Evolutionary conservation across 2,888 invertebrate genomes (phyloP).

Genomic region (Sarcophaga subvicina): DNA sequence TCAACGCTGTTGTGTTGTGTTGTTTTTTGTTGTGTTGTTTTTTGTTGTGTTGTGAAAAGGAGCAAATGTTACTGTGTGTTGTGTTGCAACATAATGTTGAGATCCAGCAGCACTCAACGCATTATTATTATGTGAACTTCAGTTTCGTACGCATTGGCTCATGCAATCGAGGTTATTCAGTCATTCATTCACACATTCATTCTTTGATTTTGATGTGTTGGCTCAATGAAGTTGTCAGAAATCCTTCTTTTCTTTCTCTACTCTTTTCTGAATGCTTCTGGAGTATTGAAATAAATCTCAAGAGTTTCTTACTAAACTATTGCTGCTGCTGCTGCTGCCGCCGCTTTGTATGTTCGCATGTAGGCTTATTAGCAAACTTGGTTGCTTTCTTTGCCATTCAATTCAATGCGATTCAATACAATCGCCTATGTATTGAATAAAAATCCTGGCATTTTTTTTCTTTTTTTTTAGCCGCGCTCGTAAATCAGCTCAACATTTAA

Average conservation of each 20-base stretch:
- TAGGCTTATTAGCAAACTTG: slow-evolving; percentile 57
- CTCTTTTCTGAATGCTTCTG: not conserved
- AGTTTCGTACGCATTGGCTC: not conserved
- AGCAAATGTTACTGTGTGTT: slow-evolving; percentile 47
- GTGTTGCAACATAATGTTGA: slow-evolving; percentile 20
- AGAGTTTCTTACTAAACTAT: not conserved
- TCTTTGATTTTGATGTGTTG: slow-evolving; percentile 37
- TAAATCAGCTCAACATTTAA: slow-evolving; percentile 33
- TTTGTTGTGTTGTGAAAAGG: slow-evolving; percentile 12
- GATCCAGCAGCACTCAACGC: slow-evolving; percentile 14
- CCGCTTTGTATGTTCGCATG: not conserved
- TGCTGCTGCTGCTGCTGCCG: too few relatives aligned
- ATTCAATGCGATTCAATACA: slow-evolving; percentile 36
- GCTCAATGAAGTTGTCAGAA: slow-evolving; percentile 67
- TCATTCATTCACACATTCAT: slow-evolving; percentile 10
- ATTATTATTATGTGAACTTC: not conserved
- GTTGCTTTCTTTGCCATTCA: slow-evolving; percentile 26
- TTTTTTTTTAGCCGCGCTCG: not conserved
- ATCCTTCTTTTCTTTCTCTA: slow-evolving; percentile 45
- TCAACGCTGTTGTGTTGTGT: slow-evolving; percentile 22
- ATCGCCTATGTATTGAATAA: slow-evolving; percentile 37
- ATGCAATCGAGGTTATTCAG: slow-evolving; percentile 15
- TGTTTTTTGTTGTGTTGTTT: not conserved
- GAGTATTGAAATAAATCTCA: slow-evolving; percentile 42
- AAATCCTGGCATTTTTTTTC: slow-evolving; percentile 48